Percentiles rank a stretch among this genome's conserved stretches.
phyloP scores from a whole-genome alignment of 2,113 vertebrate genomes.

The Eonycteris spelaea region DNA sequence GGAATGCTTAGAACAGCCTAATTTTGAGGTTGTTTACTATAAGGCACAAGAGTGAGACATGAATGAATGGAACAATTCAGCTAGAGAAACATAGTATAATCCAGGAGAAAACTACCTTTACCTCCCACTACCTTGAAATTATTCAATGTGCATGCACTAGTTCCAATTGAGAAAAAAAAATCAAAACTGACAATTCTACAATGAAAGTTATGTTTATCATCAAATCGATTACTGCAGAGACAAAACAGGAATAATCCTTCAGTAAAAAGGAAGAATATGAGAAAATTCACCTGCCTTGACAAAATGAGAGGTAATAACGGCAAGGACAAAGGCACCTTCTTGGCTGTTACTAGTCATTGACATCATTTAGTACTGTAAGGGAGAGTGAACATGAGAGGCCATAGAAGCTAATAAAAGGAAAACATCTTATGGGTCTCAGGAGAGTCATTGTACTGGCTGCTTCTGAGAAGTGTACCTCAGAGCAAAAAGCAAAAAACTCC shows the following conservation, averaged over 20 bases:
- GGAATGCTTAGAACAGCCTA: not conserved
- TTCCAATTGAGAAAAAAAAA: slow-evolving; percentile 3
- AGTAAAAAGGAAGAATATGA: not conserved
- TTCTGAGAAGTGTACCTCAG: not conserved
- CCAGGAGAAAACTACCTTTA: not conserved
- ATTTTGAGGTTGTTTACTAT: not conserved
- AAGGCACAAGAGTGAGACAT: not conserved
- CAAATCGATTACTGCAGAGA: not conserved
- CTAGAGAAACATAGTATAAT: not conserved
- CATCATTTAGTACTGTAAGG: not conserved
- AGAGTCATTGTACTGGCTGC: not conserved
- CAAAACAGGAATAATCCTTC: not conserved
- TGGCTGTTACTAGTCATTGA: not conserved
- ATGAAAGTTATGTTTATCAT: not conserved
- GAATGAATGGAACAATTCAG: not conserved
- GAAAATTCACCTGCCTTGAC: not conserved
- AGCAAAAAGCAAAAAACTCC: not conserved
- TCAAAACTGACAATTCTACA: not conserved
- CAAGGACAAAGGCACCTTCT: not conserved
- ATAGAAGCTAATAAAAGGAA: not conserved
- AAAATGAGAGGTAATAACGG: not conserved
- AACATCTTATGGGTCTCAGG: not conserved
- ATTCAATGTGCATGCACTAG: not conserved
- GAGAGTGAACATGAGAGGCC: not conserved
- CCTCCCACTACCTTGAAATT: not conserved